phyloP scores from a whole-genome alignment of 2,888 invertebrate genomes.

The Drosophila setosimentum region DNA sequence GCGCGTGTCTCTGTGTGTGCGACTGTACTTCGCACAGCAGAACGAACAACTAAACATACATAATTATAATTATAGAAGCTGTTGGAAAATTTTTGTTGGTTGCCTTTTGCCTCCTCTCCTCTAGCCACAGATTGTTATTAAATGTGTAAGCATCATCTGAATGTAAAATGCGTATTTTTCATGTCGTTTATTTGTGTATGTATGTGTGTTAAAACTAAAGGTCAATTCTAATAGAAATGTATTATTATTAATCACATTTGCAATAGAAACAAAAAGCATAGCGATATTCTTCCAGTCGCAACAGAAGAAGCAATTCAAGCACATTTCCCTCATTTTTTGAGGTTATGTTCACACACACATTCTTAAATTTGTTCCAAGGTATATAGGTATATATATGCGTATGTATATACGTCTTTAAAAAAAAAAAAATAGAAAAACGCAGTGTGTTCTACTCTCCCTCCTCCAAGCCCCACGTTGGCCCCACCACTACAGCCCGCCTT shows the following conservation, averaged over 20 bases:
- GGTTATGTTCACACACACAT: conserved; percentile 64
- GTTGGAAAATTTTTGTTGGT: conserved; percentile 38
- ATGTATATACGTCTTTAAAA: conserved; percentile 25
- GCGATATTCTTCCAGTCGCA: conserved; percentile 41
- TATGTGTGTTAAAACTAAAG: conserved; percentile 12
- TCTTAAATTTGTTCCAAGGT: conserved; percentile 7
- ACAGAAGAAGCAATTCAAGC: conserved; percentile 57
- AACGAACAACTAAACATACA: conserved; percentile 34
- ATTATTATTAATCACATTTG: conserved; percentile 16
- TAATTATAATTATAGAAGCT: conserved; percentile 62
- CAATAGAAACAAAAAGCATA: conserved; percentile 37
- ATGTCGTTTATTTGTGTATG: conserved; percentile 16
- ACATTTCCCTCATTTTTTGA: conserved; percentile 70
- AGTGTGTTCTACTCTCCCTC: conserved; percentile 38
- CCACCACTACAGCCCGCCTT: conserved; percentile 53
- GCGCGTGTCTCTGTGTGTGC: conserved; percentile 71
- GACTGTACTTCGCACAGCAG: conserved; percentile 77
- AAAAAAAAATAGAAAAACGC: conserved; percentile 12
- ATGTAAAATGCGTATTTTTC: conserved; percentile 30
- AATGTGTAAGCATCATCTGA: conserved; percentile 23
- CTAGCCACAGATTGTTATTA: conserved; percentile 12
- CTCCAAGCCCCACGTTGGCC: conserved; percentile 40
- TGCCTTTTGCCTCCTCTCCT: conserved; percentile 5
- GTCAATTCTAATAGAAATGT: conserved; percentile 21
- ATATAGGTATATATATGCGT: conserved; percentile 2